phyloP scores from a whole-genome alignment of 2,888 invertebrate genomes.

The Synanthedon andrenaeformis region DNA sequence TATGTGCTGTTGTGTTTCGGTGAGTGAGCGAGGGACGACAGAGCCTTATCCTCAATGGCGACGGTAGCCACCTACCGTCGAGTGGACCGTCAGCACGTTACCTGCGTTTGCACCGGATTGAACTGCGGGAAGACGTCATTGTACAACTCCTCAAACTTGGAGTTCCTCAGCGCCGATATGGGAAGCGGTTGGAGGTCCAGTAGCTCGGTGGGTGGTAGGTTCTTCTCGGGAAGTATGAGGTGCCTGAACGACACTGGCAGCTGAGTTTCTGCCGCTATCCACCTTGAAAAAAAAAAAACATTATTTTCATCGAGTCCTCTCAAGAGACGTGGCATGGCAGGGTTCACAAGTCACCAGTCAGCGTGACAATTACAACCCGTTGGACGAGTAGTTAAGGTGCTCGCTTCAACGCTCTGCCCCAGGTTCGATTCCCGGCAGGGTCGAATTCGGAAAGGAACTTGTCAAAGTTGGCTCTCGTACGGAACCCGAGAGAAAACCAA shows the following conservation, averaged over 20 bases:
- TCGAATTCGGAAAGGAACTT: too few species aligned
- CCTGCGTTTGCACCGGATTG: slow-evolving; percentile 98
- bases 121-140: slow-evolving; percentile 90
- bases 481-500: too few species aligned
- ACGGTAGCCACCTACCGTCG: too few species aligned
- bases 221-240: slow-evolving; percentile 97
- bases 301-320: background rate
- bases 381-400: too few species aligned
- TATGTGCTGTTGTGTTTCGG: too few species aligned
- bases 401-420: too few species aligned
- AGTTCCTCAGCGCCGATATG: slow-evolving; percentile 89
- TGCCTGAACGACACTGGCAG: slow-evolving; percentile 98
- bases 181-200: slow-evolving; percentile 97
- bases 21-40: too few species aligned
- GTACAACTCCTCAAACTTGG: slow-evolving; percentile 88
- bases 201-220: slow-evolving; percentile 96
- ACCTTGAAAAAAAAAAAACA: slow-evolving; percentile 37
- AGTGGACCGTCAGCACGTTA: slow-evolving; percentile 7
- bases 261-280: slow-evolving; percentile 96
- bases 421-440: too few species aligned
- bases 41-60: too few species aligned
- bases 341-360: too few species aligned
- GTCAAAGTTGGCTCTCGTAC: too few species aligned
- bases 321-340: background rate
- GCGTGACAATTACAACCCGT: too few species aligned